These are phyloP conservation scores for Taeniopygia guttata DNA, from an alignment of 2,797 vertebrate species.

Conservation along the genomic window DNA sequence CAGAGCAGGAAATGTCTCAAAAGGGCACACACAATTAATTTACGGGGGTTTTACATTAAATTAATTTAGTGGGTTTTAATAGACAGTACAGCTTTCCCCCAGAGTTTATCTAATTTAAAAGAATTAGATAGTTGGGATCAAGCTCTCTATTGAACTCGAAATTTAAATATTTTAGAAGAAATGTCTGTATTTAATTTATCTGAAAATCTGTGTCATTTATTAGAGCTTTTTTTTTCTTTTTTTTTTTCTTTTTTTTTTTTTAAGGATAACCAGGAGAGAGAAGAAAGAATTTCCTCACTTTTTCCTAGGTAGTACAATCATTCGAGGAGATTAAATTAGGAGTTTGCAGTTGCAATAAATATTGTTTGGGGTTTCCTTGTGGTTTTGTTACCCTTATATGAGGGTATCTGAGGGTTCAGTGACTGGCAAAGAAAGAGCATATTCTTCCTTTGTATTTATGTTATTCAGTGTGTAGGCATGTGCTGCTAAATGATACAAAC, in stretches of 20 bases:
- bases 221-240: neutral
- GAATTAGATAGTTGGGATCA: neutral
- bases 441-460: neutral
- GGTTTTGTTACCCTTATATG: rapidly evolving
- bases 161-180: neutral
- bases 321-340: neutral
- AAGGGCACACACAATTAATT: neutral
- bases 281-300: neutral
- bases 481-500: neutral
- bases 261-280: neutral
- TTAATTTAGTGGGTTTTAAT: neutral
- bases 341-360: neutral
- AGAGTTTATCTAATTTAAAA: neutral
- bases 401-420: neutral
- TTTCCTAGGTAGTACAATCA: neutral
- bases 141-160: neutral
- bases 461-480: neutral
- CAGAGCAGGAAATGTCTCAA: rapidly evolving
- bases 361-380: neutral
- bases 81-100: neutral
- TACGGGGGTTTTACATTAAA: neutral
- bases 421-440: neutral
- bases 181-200: neutral
- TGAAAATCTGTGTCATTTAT: neutral
- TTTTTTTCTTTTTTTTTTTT: neutral